A percentile compares a stretch with the other conserved stretches of the same genome.
Conservation (phyloP, 2,113 vertebrate genomes). For the Rhinoderma darwinii region DNA sequence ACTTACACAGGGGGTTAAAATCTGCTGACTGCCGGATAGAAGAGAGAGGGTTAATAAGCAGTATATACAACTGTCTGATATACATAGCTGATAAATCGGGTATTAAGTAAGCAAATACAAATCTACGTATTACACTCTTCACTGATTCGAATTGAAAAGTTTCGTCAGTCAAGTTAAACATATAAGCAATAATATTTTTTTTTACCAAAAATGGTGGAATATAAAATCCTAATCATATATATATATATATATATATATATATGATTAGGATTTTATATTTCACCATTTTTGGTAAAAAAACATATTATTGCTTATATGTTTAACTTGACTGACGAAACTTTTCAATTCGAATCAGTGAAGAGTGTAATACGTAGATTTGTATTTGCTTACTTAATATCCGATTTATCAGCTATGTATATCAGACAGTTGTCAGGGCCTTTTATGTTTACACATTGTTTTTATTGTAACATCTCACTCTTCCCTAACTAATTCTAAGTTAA, state of each 20-base stretch:
- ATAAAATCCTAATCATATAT: too few relatives aligned
- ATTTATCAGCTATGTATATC: neutral
- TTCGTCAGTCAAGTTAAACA: neutral
- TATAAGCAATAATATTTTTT: neutral
- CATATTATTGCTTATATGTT: neutral
- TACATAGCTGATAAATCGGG: neutral
- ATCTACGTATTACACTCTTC: neutral
- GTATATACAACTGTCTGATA: neutral
- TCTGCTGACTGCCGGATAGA: too few relatives aligned
- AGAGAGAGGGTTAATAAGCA: too few relatives aligned
- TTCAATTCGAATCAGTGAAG: neutral
- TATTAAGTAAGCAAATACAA: neutral
- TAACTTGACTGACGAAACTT: neutral
- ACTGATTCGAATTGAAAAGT: neutral
- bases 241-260: too few relatives aligned
- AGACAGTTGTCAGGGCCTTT: neutral
- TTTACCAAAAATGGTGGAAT: too few relatives aligned
- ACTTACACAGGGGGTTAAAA: too few relatives aligned
- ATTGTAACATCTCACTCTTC: conserved; percentile 31
- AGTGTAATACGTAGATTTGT: neutral
- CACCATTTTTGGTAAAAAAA: too few relatives aligned
- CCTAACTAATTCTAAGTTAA: conserved; percentile 40
- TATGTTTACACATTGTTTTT: conserved; percentile 32
- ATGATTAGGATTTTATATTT: too few relatives aligned
- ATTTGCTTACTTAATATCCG: neutral